Base-by-base conservation (phyloP, 2,888 invertebrate species). In the Ormyrus rosae region DNA sequence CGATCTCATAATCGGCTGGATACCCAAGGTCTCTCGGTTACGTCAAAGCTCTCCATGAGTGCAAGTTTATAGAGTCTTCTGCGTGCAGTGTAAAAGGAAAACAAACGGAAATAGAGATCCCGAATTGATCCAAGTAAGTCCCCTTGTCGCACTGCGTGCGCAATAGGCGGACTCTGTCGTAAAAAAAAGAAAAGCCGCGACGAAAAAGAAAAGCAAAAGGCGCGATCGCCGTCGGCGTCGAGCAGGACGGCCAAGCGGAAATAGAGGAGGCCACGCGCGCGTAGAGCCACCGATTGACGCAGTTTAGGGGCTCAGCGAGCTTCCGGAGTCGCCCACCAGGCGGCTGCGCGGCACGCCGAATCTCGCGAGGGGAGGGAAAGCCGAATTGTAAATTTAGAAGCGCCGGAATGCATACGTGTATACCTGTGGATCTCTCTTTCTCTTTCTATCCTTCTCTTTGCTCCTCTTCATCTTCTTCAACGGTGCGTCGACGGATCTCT, bases 281-380 rank as follows among this genome's bases (percentile, higher is more conserved):
- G 58, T n/a, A 34, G 74, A 46, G 63, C 50, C 13, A 10, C n/a
- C 34, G 73, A 78, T 83, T 85, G 83, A 82, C 83, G 82, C 83
- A 83, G 83, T 79, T 83, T 83, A 34, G 34, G 34, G 64, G 45
- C 56, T 50, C n/a, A 9, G 56, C 80, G 83, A 13, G 63, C 78
- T 83, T 85, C 83, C 84, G 81, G 82, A 81, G 68, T 82, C 81
- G 81, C 70, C 83, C 83, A 83, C 84, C 61, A 82, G 83, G 79
- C 77, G 81, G 77, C 78, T 34, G 34, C 67, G 60, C 69, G 58
- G 64, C 64, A 68, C 46, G 13, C 63, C 13, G 48, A 56, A 48
- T 46, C 19, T 58, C 19, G 68, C 0, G 55, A 46, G 34, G 51
- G 60, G 55, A 64, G 69, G 67, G 63, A 63, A 64, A 75, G 51